These are phyloP conservation scores for Ciconia stormi DNA, from an alignment of 2,113 vertebrate species.

Conservation along the genomic window DNA sequence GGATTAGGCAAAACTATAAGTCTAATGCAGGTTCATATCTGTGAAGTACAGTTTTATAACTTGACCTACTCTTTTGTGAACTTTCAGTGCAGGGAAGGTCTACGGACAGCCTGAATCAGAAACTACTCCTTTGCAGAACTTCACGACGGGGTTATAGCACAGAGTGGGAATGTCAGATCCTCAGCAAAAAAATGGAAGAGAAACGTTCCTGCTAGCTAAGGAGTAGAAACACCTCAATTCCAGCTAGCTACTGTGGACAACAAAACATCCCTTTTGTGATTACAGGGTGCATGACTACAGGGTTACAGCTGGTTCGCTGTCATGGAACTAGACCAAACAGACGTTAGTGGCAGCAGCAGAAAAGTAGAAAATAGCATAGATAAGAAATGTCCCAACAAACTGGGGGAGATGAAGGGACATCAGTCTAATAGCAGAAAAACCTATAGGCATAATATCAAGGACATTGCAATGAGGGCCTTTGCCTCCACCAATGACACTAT, in stretches of 20 bases:
- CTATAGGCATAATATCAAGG: background rate
- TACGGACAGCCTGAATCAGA: background rate
- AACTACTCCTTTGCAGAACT: background rate
- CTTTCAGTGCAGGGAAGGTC: background rate
- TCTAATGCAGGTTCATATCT: background rate
- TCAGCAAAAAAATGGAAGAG: background rate
- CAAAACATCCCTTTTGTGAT: background rate
- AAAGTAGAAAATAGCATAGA: background rate
- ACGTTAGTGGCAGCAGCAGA: background rate
- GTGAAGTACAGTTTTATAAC: background rate
- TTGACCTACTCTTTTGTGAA: background rate
- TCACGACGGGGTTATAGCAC: background rate
- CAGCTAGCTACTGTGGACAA: background rate
- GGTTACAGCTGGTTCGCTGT: background rate
- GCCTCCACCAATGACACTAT: too few species aligned
- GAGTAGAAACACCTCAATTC: background rate
- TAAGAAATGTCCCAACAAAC: background rate
- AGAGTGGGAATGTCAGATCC: background rate
- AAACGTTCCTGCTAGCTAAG: background rate
- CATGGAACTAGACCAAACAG: background rate
- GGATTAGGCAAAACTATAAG: background rate
- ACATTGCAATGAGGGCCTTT: background rate
- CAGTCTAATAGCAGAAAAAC: background rate
- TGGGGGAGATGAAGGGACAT: background rate
- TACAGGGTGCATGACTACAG: background rate